These are phyloP conservation scores for Calliopsis andreniformis DNA, from an alignment of 1,140 invertebrate genomes.

Conservation along the genomic window DNA sequence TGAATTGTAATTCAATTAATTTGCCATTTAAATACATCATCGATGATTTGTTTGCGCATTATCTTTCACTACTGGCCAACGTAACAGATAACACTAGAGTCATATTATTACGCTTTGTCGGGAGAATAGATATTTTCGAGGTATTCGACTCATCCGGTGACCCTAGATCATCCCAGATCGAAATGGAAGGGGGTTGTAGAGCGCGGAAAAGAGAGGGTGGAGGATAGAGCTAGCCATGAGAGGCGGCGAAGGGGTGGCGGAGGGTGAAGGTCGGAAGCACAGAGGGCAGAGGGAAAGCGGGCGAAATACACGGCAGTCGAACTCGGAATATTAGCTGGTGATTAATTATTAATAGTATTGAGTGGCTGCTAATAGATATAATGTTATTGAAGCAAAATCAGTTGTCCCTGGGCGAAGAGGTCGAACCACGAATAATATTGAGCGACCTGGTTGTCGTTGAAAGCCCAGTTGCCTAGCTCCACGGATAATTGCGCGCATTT, in stretches of 20 bases:
- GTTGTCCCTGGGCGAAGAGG: constrained; percentile 54
- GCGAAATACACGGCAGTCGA: constrained; percentile 56
- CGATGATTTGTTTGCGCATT: too few relatives aligned
- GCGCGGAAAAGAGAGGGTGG: background rate
- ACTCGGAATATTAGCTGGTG: constrained; percentile 66
- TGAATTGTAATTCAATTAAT: too few relatives aligned
- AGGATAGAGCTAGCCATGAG: constrained; percentile 1
- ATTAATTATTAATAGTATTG: constrained; percentile 71
- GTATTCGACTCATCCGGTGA: constrained; percentile 51
- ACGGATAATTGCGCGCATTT: constrained; percentile 4
- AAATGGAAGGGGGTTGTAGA: background rate
- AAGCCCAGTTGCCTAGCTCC: background rate
- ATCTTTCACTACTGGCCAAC: too few relatives aligned
- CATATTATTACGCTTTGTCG: constrained; percentile 13
- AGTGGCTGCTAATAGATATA: constrained; percentile 69
- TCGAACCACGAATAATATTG: constrained; percentile 28
- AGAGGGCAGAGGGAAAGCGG: constrained; percentile 18
- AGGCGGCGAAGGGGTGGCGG: constrained; percentile 22
- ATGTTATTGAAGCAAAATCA: constrained; percentile 65
- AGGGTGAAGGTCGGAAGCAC: background rate
- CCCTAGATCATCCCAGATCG: constrained; percentile 48
- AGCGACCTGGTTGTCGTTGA: constrained; percentile 4
- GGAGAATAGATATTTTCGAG: constrained; percentile 58
- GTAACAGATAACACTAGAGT: background rate
- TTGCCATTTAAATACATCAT: too few relatives aligned